A percentile compares a stretch with the other conserved stretches of the same genome.
These are phyloP conservation scores for Sphinx pinastri DNA, from an alignment of 2,888 invertebrate genomes.

Conservation along the genomic window DNA sequence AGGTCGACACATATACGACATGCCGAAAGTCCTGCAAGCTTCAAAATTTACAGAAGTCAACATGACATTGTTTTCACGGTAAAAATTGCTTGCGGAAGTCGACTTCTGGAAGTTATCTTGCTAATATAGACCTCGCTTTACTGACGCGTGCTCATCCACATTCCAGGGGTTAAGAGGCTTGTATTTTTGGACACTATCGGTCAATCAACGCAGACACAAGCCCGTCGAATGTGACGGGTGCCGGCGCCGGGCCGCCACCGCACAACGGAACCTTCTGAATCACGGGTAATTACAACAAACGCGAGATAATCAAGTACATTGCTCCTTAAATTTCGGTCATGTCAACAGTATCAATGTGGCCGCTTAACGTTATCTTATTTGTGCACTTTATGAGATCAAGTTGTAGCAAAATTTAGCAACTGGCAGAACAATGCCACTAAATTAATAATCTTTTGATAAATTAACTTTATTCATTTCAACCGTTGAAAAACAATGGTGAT, in stretches of 20 bases:
- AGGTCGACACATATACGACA: too few species aligned
- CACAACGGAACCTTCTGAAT: slow-evolving; percentile 32
- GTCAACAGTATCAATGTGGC: slow-evolving; percentile 51
- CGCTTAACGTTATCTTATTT: slow-evolving; percentile 45
- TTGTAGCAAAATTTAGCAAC: slow-evolving; percentile 22
- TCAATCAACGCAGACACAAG: slow-evolving; percentile 48
- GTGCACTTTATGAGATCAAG: slow-evolving; percentile 17
- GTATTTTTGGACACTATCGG: slow-evolving; percentile 66
- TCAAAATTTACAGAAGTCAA: too few species aligned
- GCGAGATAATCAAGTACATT: slow-evolving; percentile 49
- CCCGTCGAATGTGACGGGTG: slow-evolving; percentile 30
- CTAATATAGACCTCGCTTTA: slow-evolving; percentile 31
- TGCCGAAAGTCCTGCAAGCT: too few species aligned
- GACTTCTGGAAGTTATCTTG: too few species aligned
- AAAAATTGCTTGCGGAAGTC: too few species aligned
- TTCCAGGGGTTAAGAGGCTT: slow-evolving; percentile 62
- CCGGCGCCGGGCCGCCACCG: slow-evolving; percentile 24
- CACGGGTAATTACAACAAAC: slow-evolving; percentile 39
- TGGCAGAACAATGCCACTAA: slow-evolving; percentile 3
- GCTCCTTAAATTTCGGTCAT: slow-evolving; percentile 69
- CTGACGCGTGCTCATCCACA: slow-evolving; percentile 59
- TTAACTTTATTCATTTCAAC: not conserved
- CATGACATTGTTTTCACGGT: too few species aligned
- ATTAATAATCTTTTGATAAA: slow-evolving; percentile 6
- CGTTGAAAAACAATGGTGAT: not conserved